A percentile compares a stretch with the other conserved stretches of the same genome.
Evolutionary conservation across 1,140 invertebrate species (phyloP).

Genomic region (Ruditapes philippinarum): DNA sequence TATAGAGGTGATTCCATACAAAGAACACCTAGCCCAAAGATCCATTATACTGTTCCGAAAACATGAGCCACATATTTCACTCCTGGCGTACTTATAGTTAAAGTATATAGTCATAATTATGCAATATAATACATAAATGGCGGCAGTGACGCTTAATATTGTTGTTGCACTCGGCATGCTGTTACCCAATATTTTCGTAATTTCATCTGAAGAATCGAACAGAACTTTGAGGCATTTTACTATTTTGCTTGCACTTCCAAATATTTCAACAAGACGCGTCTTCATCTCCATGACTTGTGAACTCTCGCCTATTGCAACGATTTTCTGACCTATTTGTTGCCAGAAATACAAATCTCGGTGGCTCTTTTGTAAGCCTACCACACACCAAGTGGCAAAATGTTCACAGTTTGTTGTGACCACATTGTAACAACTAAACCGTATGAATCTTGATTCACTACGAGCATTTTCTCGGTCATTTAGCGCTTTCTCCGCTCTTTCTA

Average conservation of each 20-base stretch:
- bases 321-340: background rate
- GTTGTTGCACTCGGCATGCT: background rate
- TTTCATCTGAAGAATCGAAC: constrained; percentile 38
- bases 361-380: background rate
- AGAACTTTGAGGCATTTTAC: background rate
- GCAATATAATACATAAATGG: constrained; percentile 26
- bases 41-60: background rate
- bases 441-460: no score
- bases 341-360: background rate
- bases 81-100: background rate
- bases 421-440: no score
- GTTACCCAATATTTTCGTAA: background rate
- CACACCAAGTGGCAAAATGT: constrained; percentile 61
- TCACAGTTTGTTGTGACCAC: constrained; percentile 25
- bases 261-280: background rate
- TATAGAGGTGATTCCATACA: constrained; percentile 20
- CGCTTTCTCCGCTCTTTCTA: no score
- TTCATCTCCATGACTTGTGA: background rate
- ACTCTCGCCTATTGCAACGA: constrained; percentile 6
- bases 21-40: constrained; percentile 9
- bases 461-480: no score
- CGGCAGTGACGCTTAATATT: background rate
- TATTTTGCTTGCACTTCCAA: background rate
- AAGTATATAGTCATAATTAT: background rate
- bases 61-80: constrained; percentile 8